Percentiles rank a stretch among this genome's conserved stretches.
Evolutionary conservation across 2,113 vertebrate species (phyloP).

Genomic region (Ammospiza nelsoni): DNA sequence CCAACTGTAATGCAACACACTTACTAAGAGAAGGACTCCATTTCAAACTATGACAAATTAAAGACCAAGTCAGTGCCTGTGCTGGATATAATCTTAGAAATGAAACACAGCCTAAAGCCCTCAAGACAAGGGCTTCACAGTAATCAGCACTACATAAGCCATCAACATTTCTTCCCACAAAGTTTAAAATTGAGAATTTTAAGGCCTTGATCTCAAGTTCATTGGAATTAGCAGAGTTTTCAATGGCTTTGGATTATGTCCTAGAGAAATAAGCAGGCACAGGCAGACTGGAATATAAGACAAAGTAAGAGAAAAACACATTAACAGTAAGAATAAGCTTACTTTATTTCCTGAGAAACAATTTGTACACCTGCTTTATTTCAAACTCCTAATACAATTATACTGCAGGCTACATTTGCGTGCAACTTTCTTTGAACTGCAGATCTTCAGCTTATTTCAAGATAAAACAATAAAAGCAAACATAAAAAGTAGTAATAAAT

Average conservation of each 20-base stretch:
- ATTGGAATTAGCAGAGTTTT: not conserved
- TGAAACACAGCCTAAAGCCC: not conserved
- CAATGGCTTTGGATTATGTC: not conserved
- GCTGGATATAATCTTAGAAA: not conserved
- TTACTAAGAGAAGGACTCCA: not conserved
- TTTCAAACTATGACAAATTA: not conserved
- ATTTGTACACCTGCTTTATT: not conserved
- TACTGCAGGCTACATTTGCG: not conserved
- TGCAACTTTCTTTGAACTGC: not conserved
- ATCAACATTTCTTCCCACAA: not conserved
- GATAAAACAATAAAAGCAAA: not conserved
- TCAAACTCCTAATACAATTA: slow-evolving; percentile 21
- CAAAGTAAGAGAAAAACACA: not conserved
- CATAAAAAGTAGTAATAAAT: not conserved
- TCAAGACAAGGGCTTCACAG: not conserved
- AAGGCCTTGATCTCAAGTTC: not conserved
- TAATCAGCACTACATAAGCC: not conserved
- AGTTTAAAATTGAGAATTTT: not conserved
- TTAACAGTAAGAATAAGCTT: not conserved
- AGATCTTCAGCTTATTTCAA: not conserved
- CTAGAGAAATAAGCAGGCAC: not conserved
- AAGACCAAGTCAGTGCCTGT: not conserved
- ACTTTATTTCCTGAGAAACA: not conserved
- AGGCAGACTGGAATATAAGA: not conserved
- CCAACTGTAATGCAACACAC: not conserved